Percentiles rank a stretch among this genome's conserved stretches.
Conservation (phyloP, 2,888 invertebrate species). For the Crossocerus cetratus region DNA sequence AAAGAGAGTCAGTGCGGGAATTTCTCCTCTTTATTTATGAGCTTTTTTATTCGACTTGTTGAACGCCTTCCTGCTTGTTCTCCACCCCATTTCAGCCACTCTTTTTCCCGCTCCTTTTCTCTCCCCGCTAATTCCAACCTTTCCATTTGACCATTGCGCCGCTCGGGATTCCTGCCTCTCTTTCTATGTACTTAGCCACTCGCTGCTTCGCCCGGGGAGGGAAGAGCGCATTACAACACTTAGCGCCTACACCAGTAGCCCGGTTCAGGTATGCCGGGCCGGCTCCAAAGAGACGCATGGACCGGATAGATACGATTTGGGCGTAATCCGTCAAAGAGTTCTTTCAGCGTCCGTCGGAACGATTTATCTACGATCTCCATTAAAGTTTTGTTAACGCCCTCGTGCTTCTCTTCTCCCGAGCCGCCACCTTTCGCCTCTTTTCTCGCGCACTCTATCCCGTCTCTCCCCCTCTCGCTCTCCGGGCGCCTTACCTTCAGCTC, state of each 20-base stretch:
- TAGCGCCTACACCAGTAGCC: neutral
- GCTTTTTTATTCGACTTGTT: constrained; percentile 77
- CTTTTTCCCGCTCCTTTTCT: constrained; percentile 51
- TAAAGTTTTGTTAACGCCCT: constrained; percentile 77
- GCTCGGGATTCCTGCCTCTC: too few species aligned
- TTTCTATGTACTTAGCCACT: too few species aligned
- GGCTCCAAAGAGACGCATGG: constrained; percentile 47
- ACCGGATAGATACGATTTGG: constrained; percentile 72
- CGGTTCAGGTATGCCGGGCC: too few species aligned
- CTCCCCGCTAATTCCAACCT: constrained; percentile 22
- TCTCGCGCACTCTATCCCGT: constrained; percentile 8
- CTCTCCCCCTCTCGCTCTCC: constrained; percentile 26
- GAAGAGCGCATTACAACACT: neutral
- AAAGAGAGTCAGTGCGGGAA: constrained; percentile 60
- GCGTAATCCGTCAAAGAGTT: constrained; percentile 76
- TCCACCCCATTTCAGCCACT: constrained; percentile 46
- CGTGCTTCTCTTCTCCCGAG: constrained; percentile 60
- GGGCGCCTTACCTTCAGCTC: neutral
- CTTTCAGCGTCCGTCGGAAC: constrained; percentile 69
- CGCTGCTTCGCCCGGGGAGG: neutral
- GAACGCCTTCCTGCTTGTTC: constrained; percentile 58
- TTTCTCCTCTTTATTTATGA: constrained; percentile 76
- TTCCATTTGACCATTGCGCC: too few species aligned
- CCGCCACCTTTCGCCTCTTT: constrained; percentile 66
- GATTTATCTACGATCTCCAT: constrained; percentile 76